Evolutionary conservation across 2,888 invertebrate species (phyloP), one percentile per base, ranked within the genome.

Genomic region (Sarcophaga variegata): DNA sequence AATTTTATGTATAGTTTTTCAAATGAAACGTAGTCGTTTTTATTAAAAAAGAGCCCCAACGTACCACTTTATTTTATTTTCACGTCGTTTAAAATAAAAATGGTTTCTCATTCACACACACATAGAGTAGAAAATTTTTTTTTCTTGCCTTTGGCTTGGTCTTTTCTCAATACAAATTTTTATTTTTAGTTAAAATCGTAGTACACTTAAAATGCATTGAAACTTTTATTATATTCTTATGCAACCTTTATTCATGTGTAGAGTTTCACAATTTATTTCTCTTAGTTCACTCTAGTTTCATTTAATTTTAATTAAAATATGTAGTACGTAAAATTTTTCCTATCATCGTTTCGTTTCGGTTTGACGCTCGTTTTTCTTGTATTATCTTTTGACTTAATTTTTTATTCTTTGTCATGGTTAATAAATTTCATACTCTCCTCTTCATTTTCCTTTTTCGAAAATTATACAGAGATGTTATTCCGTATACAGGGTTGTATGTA

Each of bases 291-390:
- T 20, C 66, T 76, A 79, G 74, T 87, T 87, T 87, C 62, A 78
- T 78, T 81, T 74, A 83, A 76, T 79, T 85, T 84, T 67, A 69
- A 64, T 84, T 75, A 76, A 81, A 84, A 70, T 79, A n/a, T 84
- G 80, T 78, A 87, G 75, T 54, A 87, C 69, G 71, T 72, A 81
- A 70, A 87, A 83, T 71, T 87, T 78, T 87, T 84, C 71, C 66
- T 69, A 84, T 76, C 83, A 67, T 87, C 87, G 87, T 87, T 84
- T 87, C 25, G 78, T 86, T 82, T 86, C 86, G 87, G 84, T 87
- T 83, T 87, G 87, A 87, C 81, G 87, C 86, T 87, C 87, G 87
- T 87, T 84, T 87, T 87, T 81, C 83, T 84, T 78, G n/a, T 72
- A 81, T 87, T 84, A 81, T 79, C 84, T 87, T 83, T 69, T 72